phyloP scores from a whole-genome alignment of 2,888 invertebrate genomes.

The Colletes collaris region DNA sequence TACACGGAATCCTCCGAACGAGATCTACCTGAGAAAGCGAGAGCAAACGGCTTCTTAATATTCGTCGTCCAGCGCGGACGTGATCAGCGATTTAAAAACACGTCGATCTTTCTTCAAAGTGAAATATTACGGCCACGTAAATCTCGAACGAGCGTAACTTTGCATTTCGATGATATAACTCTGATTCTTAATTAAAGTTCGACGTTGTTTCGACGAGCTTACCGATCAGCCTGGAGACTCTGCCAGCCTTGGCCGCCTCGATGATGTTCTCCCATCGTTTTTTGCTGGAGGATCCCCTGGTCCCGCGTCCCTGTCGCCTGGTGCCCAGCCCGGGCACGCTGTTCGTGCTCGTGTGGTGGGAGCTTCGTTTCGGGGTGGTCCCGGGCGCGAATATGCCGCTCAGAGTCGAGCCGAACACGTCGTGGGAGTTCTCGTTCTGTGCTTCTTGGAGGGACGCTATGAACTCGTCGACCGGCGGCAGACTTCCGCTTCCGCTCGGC shows the following conservation, averaged over 20 bases:
- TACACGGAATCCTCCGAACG: conserved; percentile 93
- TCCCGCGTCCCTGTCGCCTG: conserved; percentile 69
- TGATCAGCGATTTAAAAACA: neutral
- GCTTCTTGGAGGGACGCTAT: conserved; percentile 89
- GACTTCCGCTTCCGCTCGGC: conserved; percentile 83
- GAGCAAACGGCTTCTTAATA: neutral
- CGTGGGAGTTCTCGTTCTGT: conserved; percentile 84
- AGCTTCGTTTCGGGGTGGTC: conserved; percentile 83
- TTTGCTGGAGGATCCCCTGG: conserved; percentile 85
- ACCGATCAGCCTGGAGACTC: conserved; percentile 91
- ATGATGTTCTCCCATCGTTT: conserved; percentile 93
- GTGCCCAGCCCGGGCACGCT: conserved; percentile 78
- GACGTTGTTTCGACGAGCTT: conserved; percentile 25
- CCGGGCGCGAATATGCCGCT: conserved; percentile 87
- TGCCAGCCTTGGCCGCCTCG: conserved; percentile 93
- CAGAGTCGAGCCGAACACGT: conserved; percentile 88
- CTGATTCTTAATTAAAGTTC: too few species aligned
- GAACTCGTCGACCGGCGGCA: conserved; percentile 92
- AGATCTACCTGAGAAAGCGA: conserved; percentile 78
- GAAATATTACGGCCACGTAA: too few species aligned
- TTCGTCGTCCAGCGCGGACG: neutral
- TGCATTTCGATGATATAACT: too few species aligned
- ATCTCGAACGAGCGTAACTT: too few species aligned
- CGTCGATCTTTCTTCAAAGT: too few species aligned
- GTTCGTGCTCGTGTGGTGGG: conserved; percentile 82